Evolutionary conservation across 2,888 invertebrate species (phyloP).

Genomic region (Chrysolina americana): DNA sequence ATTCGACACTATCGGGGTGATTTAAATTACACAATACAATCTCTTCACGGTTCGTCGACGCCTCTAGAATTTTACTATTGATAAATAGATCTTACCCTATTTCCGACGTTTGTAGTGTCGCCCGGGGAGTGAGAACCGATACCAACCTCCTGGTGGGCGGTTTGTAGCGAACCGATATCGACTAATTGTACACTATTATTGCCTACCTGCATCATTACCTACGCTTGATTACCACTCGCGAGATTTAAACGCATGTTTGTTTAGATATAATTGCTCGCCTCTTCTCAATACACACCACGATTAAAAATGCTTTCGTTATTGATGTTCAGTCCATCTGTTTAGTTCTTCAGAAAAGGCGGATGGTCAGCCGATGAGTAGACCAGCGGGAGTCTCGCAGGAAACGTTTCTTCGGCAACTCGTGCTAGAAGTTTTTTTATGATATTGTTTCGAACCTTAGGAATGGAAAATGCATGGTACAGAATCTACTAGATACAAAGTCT

Average conservation of each 20-base stretch:
- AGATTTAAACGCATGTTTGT: slow-evolving; percentile 43
- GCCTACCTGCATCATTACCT: slow-evolving; percentile 58
- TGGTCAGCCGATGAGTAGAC: neutral
- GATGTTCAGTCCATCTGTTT: slow-evolving; percentile 15
- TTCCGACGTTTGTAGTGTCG: slow-evolving; percentile 64
- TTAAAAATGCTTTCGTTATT: slow-evolving; percentile 8
- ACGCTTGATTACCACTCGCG: slow-evolving; percentile 51
- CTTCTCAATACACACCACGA: slow-evolving; percentile 16
- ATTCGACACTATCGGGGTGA: slow-evolving; percentile 57
- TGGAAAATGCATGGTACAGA: no score
- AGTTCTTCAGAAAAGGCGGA: neutral
- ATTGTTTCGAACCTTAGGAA: no score
- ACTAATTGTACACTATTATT: slow-evolving; percentile 61
- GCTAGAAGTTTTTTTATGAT: neutral
- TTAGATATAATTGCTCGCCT: slow-evolving; percentile 28
- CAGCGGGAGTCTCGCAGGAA: slow-evolving; percentile 1
- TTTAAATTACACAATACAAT: slow-evolving; percentile 61
- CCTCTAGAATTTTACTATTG: slow-evolving; percentile 62
- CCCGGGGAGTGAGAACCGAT: slow-evolving; percentile 45
- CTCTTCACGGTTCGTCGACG: slow-evolving; percentile 58
- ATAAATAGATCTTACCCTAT: slow-evolving; percentile 62
- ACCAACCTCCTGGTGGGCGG: slow-evolving; percentile 39
- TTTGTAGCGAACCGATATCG: slow-evolving; percentile 54
- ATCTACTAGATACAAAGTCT: no score
- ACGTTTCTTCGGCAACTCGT: neutral